phyloP scores from a whole-genome alignment of 2,888 invertebrate species.

The Troides oblongomaculatus region DNA sequence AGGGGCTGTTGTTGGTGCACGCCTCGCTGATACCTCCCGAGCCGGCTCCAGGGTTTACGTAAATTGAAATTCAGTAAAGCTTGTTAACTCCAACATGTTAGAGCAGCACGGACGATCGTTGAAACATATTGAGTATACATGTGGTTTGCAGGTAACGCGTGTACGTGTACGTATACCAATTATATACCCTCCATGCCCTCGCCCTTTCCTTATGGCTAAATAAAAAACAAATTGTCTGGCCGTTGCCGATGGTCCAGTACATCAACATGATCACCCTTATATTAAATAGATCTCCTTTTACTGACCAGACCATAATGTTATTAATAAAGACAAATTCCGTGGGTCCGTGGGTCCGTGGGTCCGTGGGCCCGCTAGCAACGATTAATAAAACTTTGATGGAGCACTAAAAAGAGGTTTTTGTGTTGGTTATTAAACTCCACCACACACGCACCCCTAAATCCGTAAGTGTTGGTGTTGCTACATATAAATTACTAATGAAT shows the following conservation, averaged over 20 bases:
- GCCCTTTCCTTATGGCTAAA: too few species aligned
- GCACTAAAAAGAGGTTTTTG: slow-evolving; percentile 43
- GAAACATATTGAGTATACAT: too few species aligned
- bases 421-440: slow-evolving; percentile 42
- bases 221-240: too few species aligned
- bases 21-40: too few species aligned
- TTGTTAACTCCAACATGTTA: too few species aligned
- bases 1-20: not conserved
- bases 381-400: slow-evolving; percentile 46
- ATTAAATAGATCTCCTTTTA: not conserved
- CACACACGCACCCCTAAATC: slow-evolving; percentile 38
- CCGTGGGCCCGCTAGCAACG: slow-evolving; percentile 22
- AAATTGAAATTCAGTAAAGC: too few species aligned
- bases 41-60: too few species aligned
- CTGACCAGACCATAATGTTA: slow-evolving; percentile 11
- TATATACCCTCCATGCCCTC: too few species aligned
- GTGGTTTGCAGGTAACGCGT: too few species aligned
- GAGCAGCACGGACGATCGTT: too few species aligned
- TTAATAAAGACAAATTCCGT: slow-evolving; percentile 19
- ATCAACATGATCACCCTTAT: not conserved
- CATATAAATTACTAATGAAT: slow-evolving; percentile 50
- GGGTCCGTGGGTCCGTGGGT: slow-evolving; percentile 6
- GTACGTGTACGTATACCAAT: too few species aligned
- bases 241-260: not conserved
- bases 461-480: slow-evolving; percentile 48